Conservation (phyloP, 2,888 invertebrate genomes). For the Melikaiella ostensackeni region DNA sequence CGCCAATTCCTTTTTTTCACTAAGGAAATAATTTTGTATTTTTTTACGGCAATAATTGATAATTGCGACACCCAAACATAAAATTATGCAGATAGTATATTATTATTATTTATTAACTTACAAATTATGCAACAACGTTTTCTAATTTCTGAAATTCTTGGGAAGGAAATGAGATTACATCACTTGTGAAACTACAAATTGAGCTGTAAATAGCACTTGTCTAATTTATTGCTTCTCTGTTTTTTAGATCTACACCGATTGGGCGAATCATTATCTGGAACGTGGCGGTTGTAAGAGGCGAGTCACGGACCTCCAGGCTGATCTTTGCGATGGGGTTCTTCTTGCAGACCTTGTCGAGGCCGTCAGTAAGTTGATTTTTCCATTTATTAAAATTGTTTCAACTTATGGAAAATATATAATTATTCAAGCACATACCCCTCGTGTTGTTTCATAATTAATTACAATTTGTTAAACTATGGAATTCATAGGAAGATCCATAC, state of each 20-base stretch:
- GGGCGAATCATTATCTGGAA: conserved; percentile 98
- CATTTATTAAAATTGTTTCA: not conserved
- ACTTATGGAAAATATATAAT: not conserved
- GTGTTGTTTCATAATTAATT: too few species aligned
- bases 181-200: conserved; percentile 19
- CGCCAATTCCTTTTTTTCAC: not conserved
- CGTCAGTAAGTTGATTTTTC: conserved; percentile 85
- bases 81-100: not conserved
- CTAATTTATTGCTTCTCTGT: conserved; percentile 40
- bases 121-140: not conserved
- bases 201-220: conserved; percentile 18
- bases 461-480: too few species aligned
- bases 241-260: conserved; percentile 96
- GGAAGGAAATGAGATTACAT: not conserved
- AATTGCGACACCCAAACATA: too few species aligned
- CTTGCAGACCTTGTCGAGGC: conserved; percentile 96
- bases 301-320: conserved; percentile 91
- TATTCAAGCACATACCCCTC: too few species aligned
- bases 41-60: too few species aligned
- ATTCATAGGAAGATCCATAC: too few species aligned
- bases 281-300: conserved; percentile 91
- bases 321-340: conserved; percentile 94
- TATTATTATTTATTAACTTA: not conserved
- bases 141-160: not conserved
- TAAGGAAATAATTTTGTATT: too few species aligned